A percentile compares a stretch with the other conserved stretches of the same genome.
These are phyloP conservation scores for Smithornis capensis DNA, from an alignment of 2,113 vertebrate genomes.

Conservation along the genomic window DNA sequence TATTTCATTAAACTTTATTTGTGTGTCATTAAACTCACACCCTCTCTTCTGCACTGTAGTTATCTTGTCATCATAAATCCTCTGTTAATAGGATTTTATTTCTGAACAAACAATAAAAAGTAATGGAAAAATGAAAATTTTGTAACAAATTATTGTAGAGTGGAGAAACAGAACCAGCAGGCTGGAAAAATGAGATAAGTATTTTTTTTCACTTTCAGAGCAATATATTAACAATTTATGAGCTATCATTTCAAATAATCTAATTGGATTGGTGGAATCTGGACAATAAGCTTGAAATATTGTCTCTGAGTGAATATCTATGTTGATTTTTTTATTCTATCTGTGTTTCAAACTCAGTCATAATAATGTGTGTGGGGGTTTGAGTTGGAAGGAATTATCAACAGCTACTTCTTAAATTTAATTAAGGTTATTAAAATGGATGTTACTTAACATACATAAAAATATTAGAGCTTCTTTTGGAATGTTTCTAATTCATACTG, in stretches of 20 bases:
- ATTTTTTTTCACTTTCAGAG: conserved; percentile 55
- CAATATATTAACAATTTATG: conserved; percentile 71
- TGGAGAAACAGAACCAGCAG: conserved; percentile 44
- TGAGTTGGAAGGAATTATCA: neutral
- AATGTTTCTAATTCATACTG: neutral
- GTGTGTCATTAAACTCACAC: conserved; percentile 58
- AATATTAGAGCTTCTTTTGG: neutral
- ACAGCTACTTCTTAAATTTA: neutral
- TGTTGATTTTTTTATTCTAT: neutral
- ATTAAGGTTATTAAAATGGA: neutral
- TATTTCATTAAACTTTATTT: conserved; percentile 72
- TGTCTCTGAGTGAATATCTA: conserved; percentile 31
- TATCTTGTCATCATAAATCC: conserved; percentile 71
- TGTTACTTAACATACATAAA: neutral
- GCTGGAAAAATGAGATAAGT: conserved; percentile 66
- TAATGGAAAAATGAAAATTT: conserved; percentile 68
- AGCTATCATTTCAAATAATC: conserved; percentile 67
- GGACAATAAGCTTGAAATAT: conserved; percentile 57
- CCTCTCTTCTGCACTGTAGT: neutral
- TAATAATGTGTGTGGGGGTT: neutral
- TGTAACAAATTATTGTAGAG: conserved; percentile 61
- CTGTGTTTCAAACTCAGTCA: neutral
- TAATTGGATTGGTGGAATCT: conserved; percentile 59
- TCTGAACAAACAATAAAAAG: conserved; percentile 69
- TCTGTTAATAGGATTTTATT: conserved; percentile 63